A percentile compares a stretch with the other conserved stretches of the same genome.
phyloP scores from a whole-genome alignment of 2,888 invertebrate genomes.

The Acanthopleura granulata region DNA sequence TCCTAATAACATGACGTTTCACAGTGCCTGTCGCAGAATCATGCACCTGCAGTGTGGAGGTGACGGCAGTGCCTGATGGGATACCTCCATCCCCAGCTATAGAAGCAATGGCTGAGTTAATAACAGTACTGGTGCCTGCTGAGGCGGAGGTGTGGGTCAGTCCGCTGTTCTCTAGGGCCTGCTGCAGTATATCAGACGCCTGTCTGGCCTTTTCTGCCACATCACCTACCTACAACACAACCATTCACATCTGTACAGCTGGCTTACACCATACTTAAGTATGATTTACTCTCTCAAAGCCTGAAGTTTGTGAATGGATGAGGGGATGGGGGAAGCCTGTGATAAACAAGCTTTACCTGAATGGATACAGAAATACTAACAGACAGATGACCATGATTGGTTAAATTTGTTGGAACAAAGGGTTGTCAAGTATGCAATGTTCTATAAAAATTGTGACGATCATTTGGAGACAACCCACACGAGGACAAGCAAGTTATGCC shows the following conservation, averaged over 20 bases:
- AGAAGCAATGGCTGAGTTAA: slow-evolving; percentile 21
- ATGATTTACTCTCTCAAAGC: too few species aligned
- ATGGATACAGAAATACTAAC: too few species aligned
- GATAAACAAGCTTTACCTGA: too few species aligned
- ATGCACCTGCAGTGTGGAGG: slow-evolving; percentile 56
- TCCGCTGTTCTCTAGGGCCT: slow-evolving; percentile 73
- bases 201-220: slow-evolving; percentile 2
- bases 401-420: too few species aligned
- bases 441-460: too few species aligned
- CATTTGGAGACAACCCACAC: too few species aligned
- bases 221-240: not conserved
- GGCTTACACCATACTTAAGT: too few species aligned
- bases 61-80: slow-evolving; percentile 32
- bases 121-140: slow-evolving; percentile 20
- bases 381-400: too few species aligned
- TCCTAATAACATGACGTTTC: slow-evolving; percentile 71
- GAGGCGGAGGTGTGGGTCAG: slow-evolving; percentile 41
- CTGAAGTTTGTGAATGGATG: too few species aligned
- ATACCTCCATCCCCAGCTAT: not conserved
- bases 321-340: too few species aligned
- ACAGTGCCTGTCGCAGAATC: slow-evolving; percentile 65
- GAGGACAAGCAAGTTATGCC: too few species aligned
- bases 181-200: slow-evolving; percentile 72
- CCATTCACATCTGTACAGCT: not conserved
- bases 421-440: too few species aligned